Evolutionary conservation across 1,140 invertebrate species (phyloP).

Genomic region (Solen grandis): DNA sequence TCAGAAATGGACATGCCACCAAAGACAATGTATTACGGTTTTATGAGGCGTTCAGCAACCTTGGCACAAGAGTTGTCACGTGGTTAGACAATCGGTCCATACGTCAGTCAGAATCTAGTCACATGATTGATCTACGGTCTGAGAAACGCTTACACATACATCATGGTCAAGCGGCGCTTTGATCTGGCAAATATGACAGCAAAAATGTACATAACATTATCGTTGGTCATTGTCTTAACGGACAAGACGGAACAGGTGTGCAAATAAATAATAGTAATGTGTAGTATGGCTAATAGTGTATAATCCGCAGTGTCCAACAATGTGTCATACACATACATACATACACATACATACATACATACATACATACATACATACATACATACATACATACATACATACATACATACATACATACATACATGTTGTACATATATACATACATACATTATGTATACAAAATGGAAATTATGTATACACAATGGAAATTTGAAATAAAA

Average conservation of each 20-base stretch:
- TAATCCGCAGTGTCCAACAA: no score
- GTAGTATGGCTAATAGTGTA: no score
- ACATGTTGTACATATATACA: no score
- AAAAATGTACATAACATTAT: slow-evolving; percentile 54
- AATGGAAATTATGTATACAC: no score
- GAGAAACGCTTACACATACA: slow-evolving; percentile 39
- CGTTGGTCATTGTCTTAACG: slow-evolving; percentile 37
- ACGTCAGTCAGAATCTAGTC: slow-evolving; percentile 27
- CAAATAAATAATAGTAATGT: slow-evolving; percentile 19
- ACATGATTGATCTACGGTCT: slow-evolving; percentile 47
- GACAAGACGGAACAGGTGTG: slow-evolving; percentile 28
- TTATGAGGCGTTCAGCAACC: slow-evolving; percentile 32
- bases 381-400: no score
- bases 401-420: no score
- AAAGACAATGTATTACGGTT: slow-evolving; percentile 36
- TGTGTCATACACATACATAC: no score
- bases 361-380: no score
- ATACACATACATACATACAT: no score
- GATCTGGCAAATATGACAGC: slow-evolving; percentile 46
- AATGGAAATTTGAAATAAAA: no score
- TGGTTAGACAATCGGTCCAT: slow-evolving; percentile 35
- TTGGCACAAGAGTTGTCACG: slow-evolving; percentile 43
- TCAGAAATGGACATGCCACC: no score
- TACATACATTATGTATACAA: no score
- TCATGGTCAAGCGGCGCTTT: slow-evolving; percentile 51